A percentile compares a stretch with the other conserved stretches of the same genome.
These are phyloP conservation scores for Riparia riparia DNA, from an alignment of 2,113 vertebrate species.

Conservation along the genomic window DNA sequence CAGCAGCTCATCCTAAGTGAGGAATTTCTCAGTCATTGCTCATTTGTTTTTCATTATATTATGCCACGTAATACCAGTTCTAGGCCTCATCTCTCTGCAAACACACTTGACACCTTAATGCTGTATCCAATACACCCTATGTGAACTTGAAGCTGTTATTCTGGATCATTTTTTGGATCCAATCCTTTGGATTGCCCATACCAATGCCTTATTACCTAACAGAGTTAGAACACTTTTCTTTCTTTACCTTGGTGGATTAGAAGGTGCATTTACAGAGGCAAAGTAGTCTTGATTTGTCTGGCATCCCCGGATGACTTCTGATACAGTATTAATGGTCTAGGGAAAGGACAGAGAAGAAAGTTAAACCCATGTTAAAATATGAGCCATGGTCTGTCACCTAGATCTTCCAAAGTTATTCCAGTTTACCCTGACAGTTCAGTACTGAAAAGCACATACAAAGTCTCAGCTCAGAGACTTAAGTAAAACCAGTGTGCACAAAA, in stretches of 20 bases:
- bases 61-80: neutral
- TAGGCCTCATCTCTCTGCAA: neutral
- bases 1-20: fast-evolving
- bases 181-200: neutral
- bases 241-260: conserved; percentile 92
- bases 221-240: neutral
- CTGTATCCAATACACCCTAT: fast-evolving
- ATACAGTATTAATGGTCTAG: conserved; percentile 98
- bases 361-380: neutral
- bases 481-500: neutral
- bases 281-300: conserved; percentile 98
- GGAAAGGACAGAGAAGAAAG: neutral
- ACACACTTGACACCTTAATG: neutral
- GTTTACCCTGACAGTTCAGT: neutral
- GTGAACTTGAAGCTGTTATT: neutral
- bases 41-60: neutral
- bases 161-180: fast-evolving
- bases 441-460: neutral
- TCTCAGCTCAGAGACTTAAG: neutral
- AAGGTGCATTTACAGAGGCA: conserved; percentile 97
- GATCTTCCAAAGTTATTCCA: neutral
- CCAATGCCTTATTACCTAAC: neutral
- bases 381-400: neutral
- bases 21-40: neutral
- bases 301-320: conserved; percentile 95